These are phyloP conservation scores for Symphodus melops DNA, from an alignment of 2,113 vertebrate genomes.

Conservation along the genomic window DNA sequence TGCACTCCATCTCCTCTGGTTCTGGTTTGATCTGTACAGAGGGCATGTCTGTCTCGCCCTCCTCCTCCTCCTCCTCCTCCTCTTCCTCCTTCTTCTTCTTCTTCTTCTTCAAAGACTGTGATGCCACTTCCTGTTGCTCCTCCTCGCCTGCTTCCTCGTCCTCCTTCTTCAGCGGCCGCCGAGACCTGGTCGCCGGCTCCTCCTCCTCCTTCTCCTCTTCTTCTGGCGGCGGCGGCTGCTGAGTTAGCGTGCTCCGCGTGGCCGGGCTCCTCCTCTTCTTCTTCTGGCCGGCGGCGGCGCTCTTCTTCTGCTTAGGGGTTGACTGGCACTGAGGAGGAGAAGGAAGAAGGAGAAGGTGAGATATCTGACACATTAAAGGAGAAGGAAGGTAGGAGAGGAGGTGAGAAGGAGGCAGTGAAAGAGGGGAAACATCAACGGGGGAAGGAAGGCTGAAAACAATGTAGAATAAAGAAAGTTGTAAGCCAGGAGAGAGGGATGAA, in stretches of 20 bases:
- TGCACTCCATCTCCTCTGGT: slow-evolving; percentile 85
- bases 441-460: slow-evolving; percentile 35
- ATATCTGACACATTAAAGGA: neutral
- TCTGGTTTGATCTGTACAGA: slow-evolving; percentile 85
- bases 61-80: slow-evolving; percentile 27
- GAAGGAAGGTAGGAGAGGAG: slow-evolving; percentile 6
- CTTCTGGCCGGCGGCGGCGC: slow-evolving; percentile 69
- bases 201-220: slow-evolving; percentile 51
- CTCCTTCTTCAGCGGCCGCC: slow-evolving; percentile 13
- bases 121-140: slow-evolving; percentile 53
- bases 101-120: slow-evolving; percentile 45
- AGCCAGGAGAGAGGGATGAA: neutral
- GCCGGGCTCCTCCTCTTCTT: slow-evolving; percentile 63
- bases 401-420: slow-evolving; percentile 31
- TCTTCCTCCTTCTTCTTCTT: slow-evolving; percentile 19
- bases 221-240: slow-evolving; percentile 29
- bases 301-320: slow-evolving; percentile 82
- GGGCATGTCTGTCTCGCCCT: slow-evolving; percentile 75
- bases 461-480: slow-evolving; percentile 38
- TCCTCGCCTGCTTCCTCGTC: slow-evolving; percentile 44
- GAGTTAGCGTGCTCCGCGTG: slow-evolving; percentile 59
- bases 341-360: slow-evolving; percentile 10
- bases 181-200: slow-evolving; percentile 50
- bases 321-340: slow-evolving; percentile 78
- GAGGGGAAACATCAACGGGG: slow-evolving; percentile 29